Evolutionary conservation across 1,140 invertebrate genomes (phyloP), one percentile per base, ranked within the genome.

Genomic region (Asbolus verrucosus): DNA sequence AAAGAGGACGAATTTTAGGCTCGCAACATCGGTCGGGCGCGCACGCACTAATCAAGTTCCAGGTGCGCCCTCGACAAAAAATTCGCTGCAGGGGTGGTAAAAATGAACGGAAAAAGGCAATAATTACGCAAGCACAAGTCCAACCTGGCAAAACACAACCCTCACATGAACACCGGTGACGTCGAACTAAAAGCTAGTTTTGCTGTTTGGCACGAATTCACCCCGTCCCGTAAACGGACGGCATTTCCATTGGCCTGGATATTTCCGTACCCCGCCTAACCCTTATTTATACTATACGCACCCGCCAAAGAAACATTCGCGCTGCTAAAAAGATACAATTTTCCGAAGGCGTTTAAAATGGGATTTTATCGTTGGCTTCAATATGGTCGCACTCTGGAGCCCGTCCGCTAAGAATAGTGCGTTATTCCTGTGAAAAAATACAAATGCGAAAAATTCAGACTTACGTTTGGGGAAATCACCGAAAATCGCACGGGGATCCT

Each of bases 151-250:
- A 67, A 68, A 71, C 70, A 62, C 60, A 54, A 68, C 54, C 69
- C 65, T 63, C 69, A 54, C 50, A 71, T 65, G n/a, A 30, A 61
- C 65, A 59, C 59, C 21, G 36, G 33, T 38, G 50, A 21, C 19
- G 65, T 24, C 39, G 31, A 71, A 36, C 63, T 50, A 43, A 66
- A 59, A 33, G 62, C 69, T 60, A 65, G 41, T 50, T 71, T 71
- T 39, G 65, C 36, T n/a, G 50, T 72, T 74, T 74, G 14, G 60
- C 46, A 69, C 41, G 65, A 41, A 74, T 46, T 71, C 65, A 74
- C 73, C 73, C 73, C 61, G 73, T 71, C 73, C 73, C 73, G 62
- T 74, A 63, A 43, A 43, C 30, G 73, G 70, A 74, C 73, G 33
- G 11, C 61, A 43, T 24, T 72, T 67, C 69, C 38, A 74, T 74